phyloP scores from a whole-genome alignment of 2,797 vertebrate species.

The Cyprinodon diabolis region DNA sequence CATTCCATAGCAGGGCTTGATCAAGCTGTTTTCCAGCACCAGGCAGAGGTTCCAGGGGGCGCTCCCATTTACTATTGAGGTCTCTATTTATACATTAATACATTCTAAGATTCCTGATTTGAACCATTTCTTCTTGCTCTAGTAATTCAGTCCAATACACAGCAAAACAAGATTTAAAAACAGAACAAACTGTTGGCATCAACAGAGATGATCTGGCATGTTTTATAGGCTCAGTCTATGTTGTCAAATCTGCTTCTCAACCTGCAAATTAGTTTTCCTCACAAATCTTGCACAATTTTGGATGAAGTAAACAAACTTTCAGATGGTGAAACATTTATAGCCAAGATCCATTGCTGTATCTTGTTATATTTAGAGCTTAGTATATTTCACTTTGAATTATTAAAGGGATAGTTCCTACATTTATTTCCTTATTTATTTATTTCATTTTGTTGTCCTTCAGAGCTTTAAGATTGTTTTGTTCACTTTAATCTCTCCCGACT shows the following conservation, averaged over 20 bases:
- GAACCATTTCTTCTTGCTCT: background rate
- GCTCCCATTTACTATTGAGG: background rate
- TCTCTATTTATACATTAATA: background rate
- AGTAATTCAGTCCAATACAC: background rate
- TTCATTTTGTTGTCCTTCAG: background rate
- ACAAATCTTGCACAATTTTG: too few relatives aligned
- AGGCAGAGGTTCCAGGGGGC: background rate
- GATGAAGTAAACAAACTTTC: background rate
- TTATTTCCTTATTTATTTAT: too few relatives aligned
- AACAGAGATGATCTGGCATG: background rate
- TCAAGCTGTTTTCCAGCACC: background rate
- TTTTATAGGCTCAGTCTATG: background rate
- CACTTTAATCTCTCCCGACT: background rate
- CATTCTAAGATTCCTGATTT: too few relatives aligned
- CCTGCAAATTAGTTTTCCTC: too few relatives aligned
- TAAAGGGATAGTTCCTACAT: background rate
- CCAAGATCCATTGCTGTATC: background rate
- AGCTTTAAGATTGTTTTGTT: background rate
- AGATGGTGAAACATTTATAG: background rate
- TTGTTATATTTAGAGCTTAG: background rate
- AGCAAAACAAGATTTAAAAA: background rate
- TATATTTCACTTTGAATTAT: background rate
- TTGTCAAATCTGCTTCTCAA: too few relatives aligned
- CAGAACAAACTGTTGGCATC: background rate
- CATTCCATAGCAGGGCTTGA: background rate